phyloP scores from a whole-genome alignment of 2,113 vertebrate genomes.

The Trogon melanurus region DNA sequence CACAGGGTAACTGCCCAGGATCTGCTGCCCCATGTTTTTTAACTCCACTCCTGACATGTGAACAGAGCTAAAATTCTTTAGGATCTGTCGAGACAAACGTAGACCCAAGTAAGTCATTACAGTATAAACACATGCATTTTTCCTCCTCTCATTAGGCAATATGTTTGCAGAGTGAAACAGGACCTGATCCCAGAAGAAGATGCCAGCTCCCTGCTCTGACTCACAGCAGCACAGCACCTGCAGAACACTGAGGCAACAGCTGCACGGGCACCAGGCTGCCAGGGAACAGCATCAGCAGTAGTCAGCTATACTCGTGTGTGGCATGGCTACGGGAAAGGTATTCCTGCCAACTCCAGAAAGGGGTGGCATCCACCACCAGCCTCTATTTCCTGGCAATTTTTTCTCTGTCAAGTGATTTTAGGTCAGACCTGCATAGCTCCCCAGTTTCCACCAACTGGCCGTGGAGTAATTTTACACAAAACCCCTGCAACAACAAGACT shows the following conservation, averaged over 20 bases:
- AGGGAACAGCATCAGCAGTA: not conserved
- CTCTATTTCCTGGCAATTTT: not conserved
- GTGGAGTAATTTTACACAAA: not conserved
- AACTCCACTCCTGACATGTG: conserved; percentile 48
- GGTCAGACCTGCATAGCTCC: not conserved
- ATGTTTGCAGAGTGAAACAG: not conserved
- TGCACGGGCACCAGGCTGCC: not conserved
- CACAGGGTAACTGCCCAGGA: conserved; percentile 42
- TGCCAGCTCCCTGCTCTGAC: not conserved
- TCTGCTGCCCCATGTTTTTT: conserved; percentile 29
- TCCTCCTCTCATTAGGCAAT: not conserved
- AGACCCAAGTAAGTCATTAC: not conserved
- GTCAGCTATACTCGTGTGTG: not conserved
- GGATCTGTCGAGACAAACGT: conserved; percentile 61
- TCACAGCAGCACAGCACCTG: not conserved
- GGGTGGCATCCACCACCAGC: not conserved
- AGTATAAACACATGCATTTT: not conserved
- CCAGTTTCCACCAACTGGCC: rapidly evolving
- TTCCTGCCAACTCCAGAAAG: not conserved
- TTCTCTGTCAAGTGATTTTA: not conserved
- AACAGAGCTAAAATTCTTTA: conserved; percentile 57
- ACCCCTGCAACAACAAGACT: not conserved
- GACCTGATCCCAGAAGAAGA: not conserved
- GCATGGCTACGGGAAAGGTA: not conserved
- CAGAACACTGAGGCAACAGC: not conserved